These are phyloP conservation scores for Lerema accius DNA, from an alignment of 1,140 invertebrate genomes.

Conservation along the genomic window DNA sequence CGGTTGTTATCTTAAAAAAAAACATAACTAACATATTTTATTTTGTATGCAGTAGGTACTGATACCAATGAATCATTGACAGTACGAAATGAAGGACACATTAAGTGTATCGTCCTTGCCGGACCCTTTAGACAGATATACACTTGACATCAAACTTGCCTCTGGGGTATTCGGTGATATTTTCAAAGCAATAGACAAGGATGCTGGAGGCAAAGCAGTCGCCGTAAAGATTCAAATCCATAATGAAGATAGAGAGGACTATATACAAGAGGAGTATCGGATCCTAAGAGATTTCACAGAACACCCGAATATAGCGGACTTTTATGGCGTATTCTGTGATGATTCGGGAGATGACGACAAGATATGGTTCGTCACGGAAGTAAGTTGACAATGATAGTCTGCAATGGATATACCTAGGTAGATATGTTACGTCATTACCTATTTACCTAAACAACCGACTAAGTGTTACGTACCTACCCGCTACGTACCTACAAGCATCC, in stretches of 20 bases:
- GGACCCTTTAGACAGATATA: conserved; percentile 87
- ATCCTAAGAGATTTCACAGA: conserved; percentile 90
- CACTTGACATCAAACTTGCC: conserved; percentile 86
- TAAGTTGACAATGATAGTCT: too few relatives aligned
- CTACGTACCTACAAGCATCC: too few relatives aligned
- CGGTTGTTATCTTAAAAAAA: too few relatives aligned
- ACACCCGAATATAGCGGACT: conserved; percentile 92
- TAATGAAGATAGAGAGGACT: conserved; percentile 86
- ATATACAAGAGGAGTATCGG: conserved; percentile 93
- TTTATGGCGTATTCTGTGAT: conserved; percentile 92
- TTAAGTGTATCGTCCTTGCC: conserved; percentile 83
- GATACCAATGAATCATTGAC: conserved; percentile 7
- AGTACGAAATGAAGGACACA: conserved; percentile 67
- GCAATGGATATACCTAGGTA: too few relatives aligned
- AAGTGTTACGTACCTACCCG: too few relatives aligned
- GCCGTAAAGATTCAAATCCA: conserved; percentile 92
- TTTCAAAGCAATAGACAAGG: conserved; percentile 88
- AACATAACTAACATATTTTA: conserved; percentile 1
- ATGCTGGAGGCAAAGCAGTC: conserved; percentile 87
- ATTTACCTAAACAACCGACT: too few relatives aligned
- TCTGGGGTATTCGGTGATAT: conserved; percentile 90
- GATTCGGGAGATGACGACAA: conserved; percentile 86
- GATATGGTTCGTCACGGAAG: conserved; percentile 96
- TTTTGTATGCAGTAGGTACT: conserved; percentile 9
- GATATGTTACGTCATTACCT: too few relatives aligned